Evolutionary conservation across 2,888 invertebrate species (phyloP), one percentile per base, ranked within the genome.

Genomic region (Oasisia sp.): DNA sequence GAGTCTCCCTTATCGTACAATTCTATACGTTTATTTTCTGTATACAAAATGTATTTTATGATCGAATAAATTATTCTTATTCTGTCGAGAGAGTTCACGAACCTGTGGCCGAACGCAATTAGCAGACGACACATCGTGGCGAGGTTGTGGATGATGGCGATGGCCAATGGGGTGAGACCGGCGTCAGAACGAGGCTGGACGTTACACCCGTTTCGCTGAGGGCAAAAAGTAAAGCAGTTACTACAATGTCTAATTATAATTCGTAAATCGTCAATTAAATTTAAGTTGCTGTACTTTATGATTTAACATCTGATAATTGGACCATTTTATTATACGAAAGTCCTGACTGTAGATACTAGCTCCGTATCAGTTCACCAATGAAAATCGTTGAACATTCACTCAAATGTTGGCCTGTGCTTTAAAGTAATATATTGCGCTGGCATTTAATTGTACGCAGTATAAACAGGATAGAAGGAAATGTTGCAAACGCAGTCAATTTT

Each of bases 121-220:
- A 96, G 94, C 12, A 95, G 93, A 92, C 93, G 94, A 7, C 94
- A 94, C 95, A 95, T 95, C 32, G 94, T 94, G 11, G 95, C 94
- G 91, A 95, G 95, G 92, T 95, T 94, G 90, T 95, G 95, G 90
- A 95, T 95, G 32, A 96, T 94, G n/a, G 95, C 95, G 1, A 96
- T 94, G 0, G 95, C 94, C 95, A 96, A 95, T 56, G 95, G 94
- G 1, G 95, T 95, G 3, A 95, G 94, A 9, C 95, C 95, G 38
- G 94, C 93, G 90, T 95, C 94, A 89, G 95, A 95, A 90, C 94
- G 94, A 9, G 95, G 94, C 89, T 95, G 94, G 50, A 95, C 93
- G 91, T 95, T 95, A 91, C 74, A 94, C 94, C 44, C 94, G 93
- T 91, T 94, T 95, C 90, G 89, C 32, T 14, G 74, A 74, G 27